These are phyloP conservation scores for Acanthopleura granulata DNA, from an alignment of 2,888 invertebrate genomes.

Conservation along the genomic window DNA sequence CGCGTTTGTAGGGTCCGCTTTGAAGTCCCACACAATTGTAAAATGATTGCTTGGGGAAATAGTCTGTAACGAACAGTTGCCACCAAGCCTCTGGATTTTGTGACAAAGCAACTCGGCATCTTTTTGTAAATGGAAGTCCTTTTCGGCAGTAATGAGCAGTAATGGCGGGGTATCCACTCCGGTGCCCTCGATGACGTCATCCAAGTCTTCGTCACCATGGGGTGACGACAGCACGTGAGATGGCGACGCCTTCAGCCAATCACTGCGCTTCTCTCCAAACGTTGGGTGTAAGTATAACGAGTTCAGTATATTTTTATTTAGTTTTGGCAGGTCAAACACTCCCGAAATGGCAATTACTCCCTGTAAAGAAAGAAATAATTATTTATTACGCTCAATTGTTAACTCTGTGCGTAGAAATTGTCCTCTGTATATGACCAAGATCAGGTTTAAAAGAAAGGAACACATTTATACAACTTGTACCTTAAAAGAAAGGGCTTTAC, in stretches of 20 bases:
- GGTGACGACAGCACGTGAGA: slow-evolving; percentile 26
- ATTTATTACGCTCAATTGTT: too few relatives aligned
- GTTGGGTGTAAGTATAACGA: slow-evolving; percentile 42
- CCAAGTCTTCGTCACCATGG: not conserved
- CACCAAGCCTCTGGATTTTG: slow-evolving; percentile 28
- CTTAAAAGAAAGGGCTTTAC: too few relatives aligned
- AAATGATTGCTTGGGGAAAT: slow-evolving; percentile 42
- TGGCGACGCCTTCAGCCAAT: slow-evolving; percentile 40
- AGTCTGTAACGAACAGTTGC: slow-evolving; percentile 33
- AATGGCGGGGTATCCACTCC: slow-evolving; percentile 25
- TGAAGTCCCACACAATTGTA: slow-evolving; percentile 33
- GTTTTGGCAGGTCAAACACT: slow-evolving; percentile 40
- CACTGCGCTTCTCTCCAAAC: slow-evolving; percentile 34
- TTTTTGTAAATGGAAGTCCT: slow-evolving; percentile 38
- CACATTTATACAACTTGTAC: too few relatives aligned
- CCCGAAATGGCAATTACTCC: slow-evolving; percentile 48
- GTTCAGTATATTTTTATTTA: slow-evolving; percentile 28
- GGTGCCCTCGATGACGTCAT: not conserved
- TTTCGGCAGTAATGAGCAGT: slow-evolving; percentile 41
- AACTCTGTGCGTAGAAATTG: too few relatives aligned
- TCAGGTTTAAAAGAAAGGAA: too few relatives aligned
- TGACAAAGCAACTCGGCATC: slow-evolving; percentile 36
- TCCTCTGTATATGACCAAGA: too few relatives aligned
- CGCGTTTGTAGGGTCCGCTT: not conserved
- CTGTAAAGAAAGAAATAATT: slow-evolving; percentile 34